Percentiles rank a stretch among this genome's conserved stretches.
phyloP scores from a whole-genome alignment of 1,140 invertebrate species.

The Brachystomella parvula region DNA sequence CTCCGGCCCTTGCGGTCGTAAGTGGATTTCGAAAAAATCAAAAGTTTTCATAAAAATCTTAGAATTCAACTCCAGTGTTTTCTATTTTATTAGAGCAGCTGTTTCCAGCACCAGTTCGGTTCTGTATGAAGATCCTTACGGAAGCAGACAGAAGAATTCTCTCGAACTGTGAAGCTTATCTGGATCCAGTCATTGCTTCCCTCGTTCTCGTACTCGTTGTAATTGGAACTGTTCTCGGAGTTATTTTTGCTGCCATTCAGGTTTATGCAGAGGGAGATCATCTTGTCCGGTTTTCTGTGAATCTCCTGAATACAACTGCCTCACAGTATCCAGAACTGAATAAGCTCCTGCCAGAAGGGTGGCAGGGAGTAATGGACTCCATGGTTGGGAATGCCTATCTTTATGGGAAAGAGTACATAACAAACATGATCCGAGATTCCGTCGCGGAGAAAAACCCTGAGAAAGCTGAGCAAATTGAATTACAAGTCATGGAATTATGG shows the following conservation, averaged over 20 bases:
- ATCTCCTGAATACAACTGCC: slow-evolving; percentile 80
- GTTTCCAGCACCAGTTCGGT: slow-evolving; percentile 12
- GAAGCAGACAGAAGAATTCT: slow-evolving; percentile 50
- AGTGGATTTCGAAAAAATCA: too few species aligned
- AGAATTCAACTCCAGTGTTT: not conserved
- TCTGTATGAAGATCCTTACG: slow-evolving; percentile 24
- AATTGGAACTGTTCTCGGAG: slow-evolving; percentile 46
- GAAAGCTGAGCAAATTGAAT: slow-evolving; percentile 76
- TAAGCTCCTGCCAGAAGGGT: slow-evolving; percentile 59
- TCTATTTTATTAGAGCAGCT: slow-evolving; percentile 15
- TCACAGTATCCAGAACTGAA: slow-evolving; percentile 77
- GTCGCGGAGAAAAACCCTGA: slow-evolving; percentile 70
- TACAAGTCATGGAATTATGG: slow-evolving; percentile 85
- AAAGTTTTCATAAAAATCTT: not conserved
- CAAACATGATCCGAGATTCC: slow-evolving; percentile 64
- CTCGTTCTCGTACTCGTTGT: slow-evolving; percentile 52
- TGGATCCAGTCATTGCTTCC: slow-evolving; percentile 54
- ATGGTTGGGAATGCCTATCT: slow-evolving; percentile 78
- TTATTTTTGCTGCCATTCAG: slow-evolving; percentile 55
- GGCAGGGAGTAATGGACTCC: slow-evolving; percentile 72
- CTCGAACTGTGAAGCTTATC: slow-evolving; percentile 53
- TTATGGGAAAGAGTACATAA: slow-evolving; percentile 78
- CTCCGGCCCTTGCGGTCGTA: slow-evolving; percentile 2
- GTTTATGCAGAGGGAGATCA: slow-evolving; percentile 86
- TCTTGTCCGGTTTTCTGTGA: slow-evolving; percentile 76